phyloP scores from a whole-genome alignment of 2,113 vertebrate species.

The Paracanthobrama guichenoti region DNA sequence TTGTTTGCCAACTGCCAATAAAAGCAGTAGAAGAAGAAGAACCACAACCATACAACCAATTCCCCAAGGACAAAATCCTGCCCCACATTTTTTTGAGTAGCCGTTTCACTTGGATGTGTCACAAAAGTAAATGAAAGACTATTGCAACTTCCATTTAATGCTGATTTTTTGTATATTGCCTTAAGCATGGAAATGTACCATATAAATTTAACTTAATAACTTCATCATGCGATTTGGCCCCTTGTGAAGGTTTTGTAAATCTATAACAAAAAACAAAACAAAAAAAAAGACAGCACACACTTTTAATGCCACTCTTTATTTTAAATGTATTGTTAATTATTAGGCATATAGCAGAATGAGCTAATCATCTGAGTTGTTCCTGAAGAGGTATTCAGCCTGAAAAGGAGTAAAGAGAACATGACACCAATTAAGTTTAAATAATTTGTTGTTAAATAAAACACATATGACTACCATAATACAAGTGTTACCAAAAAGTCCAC shows the following conservation, averaged over 20 bases:
- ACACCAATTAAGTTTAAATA: background rate
- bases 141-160: too few relatives aligned
- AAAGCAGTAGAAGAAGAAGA: too few relatives aligned
- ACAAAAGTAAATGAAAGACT: too few relatives aligned
- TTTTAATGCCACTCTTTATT: background rate
- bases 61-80: too few relatives aligned
- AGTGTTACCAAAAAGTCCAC: constrained; percentile 88
- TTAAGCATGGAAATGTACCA: too few relatives aligned
- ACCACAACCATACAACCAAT: too few relatives aligned
- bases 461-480: background rate
- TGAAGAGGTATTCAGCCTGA: constrained; percentile 71
- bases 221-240: background rate
- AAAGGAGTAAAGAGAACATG: constrained; percentile 10
- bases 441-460: background rate
- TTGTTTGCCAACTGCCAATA: too few relatives aligned
- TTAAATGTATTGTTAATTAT: background rate
- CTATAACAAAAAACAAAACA: background rate
- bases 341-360: background rate
- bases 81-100: too few relatives aligned
- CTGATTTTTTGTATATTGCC: too few relatives aligned
- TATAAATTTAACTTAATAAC: background rate
- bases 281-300: background rate
- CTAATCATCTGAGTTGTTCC: constrained; percentile 52
- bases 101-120: too few relatives aligned
- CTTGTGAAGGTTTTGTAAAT: background rate